phyloP scores from a whole-genome alignment of 2,113 vertebrate species.

The Microtus oregoni region DNA sequence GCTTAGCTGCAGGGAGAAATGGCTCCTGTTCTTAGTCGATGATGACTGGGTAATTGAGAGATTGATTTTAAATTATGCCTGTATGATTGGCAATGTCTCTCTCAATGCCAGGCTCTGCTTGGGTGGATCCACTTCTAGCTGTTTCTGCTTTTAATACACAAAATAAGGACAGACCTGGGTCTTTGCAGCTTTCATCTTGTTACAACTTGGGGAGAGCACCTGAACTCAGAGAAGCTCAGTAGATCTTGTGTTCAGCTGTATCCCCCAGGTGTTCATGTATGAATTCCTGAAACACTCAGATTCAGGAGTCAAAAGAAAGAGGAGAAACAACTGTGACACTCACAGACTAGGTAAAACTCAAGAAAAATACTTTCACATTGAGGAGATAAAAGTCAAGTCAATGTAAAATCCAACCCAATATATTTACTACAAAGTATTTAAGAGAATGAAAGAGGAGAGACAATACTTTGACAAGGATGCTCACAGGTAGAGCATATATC shows the following conservation, averaged over 20 bases:
- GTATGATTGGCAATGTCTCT: not conserved
- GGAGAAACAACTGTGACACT: fast-evolving
- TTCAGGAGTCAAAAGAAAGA: no score
- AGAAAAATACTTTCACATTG: no score
- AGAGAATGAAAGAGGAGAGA: no score
- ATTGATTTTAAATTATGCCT: not conserved
- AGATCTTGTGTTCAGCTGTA: not conserved
- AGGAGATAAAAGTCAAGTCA: no score
- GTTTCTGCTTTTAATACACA: not conserved
- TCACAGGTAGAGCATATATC: fast-evolving
- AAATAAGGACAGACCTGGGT: fast-evolving
- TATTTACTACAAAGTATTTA: no score
- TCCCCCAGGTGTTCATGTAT: not conserved
- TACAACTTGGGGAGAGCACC: fast-evolving
- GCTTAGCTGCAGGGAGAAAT: not conserved
- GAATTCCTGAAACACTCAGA: not conserved
- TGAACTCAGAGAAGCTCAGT: not conserved
- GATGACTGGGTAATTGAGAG: not conserved
- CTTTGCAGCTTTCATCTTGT: not conserved
- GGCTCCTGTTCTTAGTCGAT: fast-evolving
- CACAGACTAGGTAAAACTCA: no score
- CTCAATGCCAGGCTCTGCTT: not conserved
- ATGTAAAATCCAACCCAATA: no score
- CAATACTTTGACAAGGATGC: no score
- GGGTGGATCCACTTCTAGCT: fast-evolving